Conservation (phyloP, 1,140 invertebrate genomes). For the Globodera rostochiensis region DNA sequence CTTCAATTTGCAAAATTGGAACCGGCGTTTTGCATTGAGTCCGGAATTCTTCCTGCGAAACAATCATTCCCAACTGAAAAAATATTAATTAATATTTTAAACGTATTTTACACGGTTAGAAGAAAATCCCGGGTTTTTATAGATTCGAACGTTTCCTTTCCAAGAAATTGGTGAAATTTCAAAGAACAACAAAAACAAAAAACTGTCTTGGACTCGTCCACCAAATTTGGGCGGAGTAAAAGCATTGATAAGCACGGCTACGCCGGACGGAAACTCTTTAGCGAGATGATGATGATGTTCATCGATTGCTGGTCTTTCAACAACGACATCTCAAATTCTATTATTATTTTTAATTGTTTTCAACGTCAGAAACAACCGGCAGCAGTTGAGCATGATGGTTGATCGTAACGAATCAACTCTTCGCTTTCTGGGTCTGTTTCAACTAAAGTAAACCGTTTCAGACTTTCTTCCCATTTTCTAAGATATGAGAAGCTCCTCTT, state of each 20-base stretch:
- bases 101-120: too few species aligned
- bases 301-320: neutral
- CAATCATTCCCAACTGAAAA: conserved; percentile 29
- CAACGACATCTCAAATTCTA: neutral
- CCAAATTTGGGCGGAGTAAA: conserved; percentile 13
- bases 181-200: too few species aligned
- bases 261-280: neutral
- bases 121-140: too few species aligned
- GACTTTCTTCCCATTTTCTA: too few species aligned
- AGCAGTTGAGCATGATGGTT: neutral
- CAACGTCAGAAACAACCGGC: neutral
- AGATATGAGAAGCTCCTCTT: too few species aligned
- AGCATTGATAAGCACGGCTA: neutral
- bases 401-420: neutral
- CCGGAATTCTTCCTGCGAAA: conserved; percentile 27
- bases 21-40: conserved; percentile 8
- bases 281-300: neutral
- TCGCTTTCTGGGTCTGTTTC: neutral
- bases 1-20: conserved; percentile 8
- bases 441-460: too few species aligned
- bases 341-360: neutral
- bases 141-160: too few species aligned
- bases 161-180: too few species aligned
- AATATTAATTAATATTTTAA: too few species aligned
- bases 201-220: conserved; percentile 9